phyloP scores from a whole-genome alignment of 2,888 invertebrate genomes.

The Clistopyga incitator region DNA sequence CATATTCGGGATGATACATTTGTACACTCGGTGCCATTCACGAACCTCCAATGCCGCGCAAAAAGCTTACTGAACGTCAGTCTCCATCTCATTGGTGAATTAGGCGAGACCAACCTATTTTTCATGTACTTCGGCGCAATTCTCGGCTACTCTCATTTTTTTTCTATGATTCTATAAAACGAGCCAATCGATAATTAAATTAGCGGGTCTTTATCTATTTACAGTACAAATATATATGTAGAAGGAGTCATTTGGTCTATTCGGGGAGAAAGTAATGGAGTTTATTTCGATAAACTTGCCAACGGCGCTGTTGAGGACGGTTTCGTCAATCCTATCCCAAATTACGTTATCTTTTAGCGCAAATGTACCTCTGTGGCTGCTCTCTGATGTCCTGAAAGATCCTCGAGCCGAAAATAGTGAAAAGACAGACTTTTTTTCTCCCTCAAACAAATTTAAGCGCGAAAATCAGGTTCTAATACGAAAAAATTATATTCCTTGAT shows the following conservation, averaged over 20 bases:
- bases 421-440: neutral
- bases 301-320: conserved; percentile 61
- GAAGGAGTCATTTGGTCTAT: conserved; percentile 67
- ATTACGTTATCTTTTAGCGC: neutral
- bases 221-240: conserved; percentile 63
- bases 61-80: neutral
- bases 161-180: conserved; percentile 49
- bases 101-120: neutral
- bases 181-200: conserved; percentile 54
- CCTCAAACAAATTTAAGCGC: neutral
- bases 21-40: conserved; percentile 37
- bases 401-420: too few relatives aligned
- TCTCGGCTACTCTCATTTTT: neutral
- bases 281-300: conserved; percentile 36
- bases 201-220: conserved; percentile 60
- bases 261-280: conserved; percentile 46
- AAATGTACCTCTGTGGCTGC: neutral
- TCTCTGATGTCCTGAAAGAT: neutral
- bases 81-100: conserved; percentile 3
- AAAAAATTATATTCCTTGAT: too few relatives aligned
- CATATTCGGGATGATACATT: conserved; percentile 14
- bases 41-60: conserved; percentile 10
- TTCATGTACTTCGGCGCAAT: neutral
- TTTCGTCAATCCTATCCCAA: conserved; percentile 50
- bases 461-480: too few relatives aligned